Base-by-base conservation (phyloP, 2,797 vertebrate species). In the Cottoperca gobio region DNA sequence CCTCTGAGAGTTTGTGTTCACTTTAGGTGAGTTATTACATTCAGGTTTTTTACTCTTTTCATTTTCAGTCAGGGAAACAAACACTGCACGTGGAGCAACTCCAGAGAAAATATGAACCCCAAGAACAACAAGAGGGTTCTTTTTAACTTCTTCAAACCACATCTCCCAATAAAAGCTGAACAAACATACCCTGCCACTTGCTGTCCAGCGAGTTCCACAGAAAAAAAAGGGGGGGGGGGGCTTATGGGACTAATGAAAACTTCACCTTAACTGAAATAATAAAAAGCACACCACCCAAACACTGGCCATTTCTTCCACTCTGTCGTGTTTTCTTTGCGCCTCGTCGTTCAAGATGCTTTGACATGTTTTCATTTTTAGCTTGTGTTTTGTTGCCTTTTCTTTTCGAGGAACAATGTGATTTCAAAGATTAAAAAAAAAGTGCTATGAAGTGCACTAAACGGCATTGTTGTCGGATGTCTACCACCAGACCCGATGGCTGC, bases 81-180 rank as follows among this genome's bases (percentile, higher is more conserved):
- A 90, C 91, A 78, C 77, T 28, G 86, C 82, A 72, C 86, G 85
- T 94, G 92, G 94, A 93, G 84, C 82, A 35, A 87, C 91, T 93
- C 93, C 92, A 94, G 93, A 93, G 92, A 95, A 94, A 94, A 94
- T 93, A 94, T 82, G 88, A 95, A 94, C 88, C 78, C 90, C 72
- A 92, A 94, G 93, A 96, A 96, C 91, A 96, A 94, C 94, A 96
- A 93, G 91, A 77, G 90, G 79, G 88, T 91, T 92, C 91, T 92
- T 95, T 95, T 96, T 93, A 95, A 95, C 92, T 94, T 95, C 90
- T 92, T 93, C 92, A 92, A 92, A 92, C 94, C 95, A 91, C 93
- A 92, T 96, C 93, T 95, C 92, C 92, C 93, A 93, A 95, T 94
- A 93, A 95, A 96, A 96, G 96, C 96, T 95, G 96, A 95, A 94